Evolutionary conservation across 2,797 vertebrate genomes (phyloP), one percentile per base, ranked within the genome.

Genomic region (Prunella strophiata): DNA sequence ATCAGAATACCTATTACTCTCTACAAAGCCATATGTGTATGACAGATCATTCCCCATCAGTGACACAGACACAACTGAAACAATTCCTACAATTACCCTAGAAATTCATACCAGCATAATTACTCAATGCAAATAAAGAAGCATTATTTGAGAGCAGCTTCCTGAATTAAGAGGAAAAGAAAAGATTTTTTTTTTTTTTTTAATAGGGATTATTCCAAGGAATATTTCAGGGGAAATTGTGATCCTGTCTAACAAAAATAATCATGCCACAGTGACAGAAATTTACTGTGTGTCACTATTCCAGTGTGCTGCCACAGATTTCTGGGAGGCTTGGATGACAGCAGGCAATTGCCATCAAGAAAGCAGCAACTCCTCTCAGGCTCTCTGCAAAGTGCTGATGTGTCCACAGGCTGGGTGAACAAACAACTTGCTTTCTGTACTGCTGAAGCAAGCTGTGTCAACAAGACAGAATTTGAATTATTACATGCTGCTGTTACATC

Each of bases 401-500:
- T 97, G 93, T 96, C 97, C 96, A 96, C n/a, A 68, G 96, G 92
- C 89, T 96, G 57, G 25, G 86, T 2, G 87, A 97, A 97, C 91
- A 97, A 97, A 96, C 77, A 97, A 71, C 96, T 97, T 97, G 89
- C 93, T 95, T 43, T 96, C 93, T 91, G 94, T 97, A 97, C 97
- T 97, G 97, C 96, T 98, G 96, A 98, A 96, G 70, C 96, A 97
- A 98, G 97, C 97, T 98, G 97, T 97, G 97, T 97, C 97, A 98
- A 98, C 97, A 97, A 92, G 93, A 89, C 91, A 92, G 96, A 93
- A 81, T 97, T 95, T 98, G 96, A 97, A 96, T 97, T 97, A 98
- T 98, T 97, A 76, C 95, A 96, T 76, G 95, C 91, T 96, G 94
- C 96, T 94, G 67, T 88, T 88, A 50, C 51, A 89, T 94, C 95